A percentile compares a stretch with the other conserved stretches of the same genome.
Conservation (phyloP, 2,797 vertebrate species). For the Cirrhinus molitorella region DNA sequence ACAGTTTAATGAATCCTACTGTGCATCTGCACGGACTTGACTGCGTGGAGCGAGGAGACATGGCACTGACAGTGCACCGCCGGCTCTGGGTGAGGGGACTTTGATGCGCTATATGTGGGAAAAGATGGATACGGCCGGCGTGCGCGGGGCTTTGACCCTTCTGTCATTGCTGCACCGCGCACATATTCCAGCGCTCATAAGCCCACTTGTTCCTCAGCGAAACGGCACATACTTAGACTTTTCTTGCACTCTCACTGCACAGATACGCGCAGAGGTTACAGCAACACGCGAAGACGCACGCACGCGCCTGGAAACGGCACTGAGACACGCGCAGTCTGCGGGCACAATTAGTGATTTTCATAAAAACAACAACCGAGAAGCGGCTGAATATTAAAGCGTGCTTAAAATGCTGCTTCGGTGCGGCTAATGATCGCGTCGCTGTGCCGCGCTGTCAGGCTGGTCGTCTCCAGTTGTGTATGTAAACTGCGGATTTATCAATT, state of each 20-base stretch:
- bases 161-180: conserved; percentile 85
- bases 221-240: conserved; percentile 55
- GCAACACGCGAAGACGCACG: conserved; percentile 50
- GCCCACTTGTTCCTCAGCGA: conserved; percentile 55
- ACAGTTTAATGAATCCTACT: conserved; percentile 73
- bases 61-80: conserved; percentile 74
- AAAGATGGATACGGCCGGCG: conserved; percentile 75
- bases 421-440: conserved; percentile 28
- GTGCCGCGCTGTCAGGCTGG: conserved; percentile 54
- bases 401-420: conserved; percentile 56
- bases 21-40: conserved; percentile 68
- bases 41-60: conserved; percentile 68
- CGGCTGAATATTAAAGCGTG: conserved; percentile 48
- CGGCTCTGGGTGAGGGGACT: conserved; percentile 75
- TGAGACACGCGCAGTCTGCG: conserved; percentile 60
- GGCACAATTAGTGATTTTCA: conserved; percentile 71
- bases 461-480: conserved; percentile 55
- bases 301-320: conserved; percentile 40
- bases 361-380: conserved; percentile 62
- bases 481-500: conserved; percentile 76
- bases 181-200: conserved; percentile 66
- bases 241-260: conserved; percentile 42
- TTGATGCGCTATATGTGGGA: conserved; percentile 69
- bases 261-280: conserved; percentile 50
- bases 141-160: conserved; percentile 84